Conservation (phyloP, 2,113 vertebrate genomes). For the Paradoxurus hermaphroditus region DNA sequence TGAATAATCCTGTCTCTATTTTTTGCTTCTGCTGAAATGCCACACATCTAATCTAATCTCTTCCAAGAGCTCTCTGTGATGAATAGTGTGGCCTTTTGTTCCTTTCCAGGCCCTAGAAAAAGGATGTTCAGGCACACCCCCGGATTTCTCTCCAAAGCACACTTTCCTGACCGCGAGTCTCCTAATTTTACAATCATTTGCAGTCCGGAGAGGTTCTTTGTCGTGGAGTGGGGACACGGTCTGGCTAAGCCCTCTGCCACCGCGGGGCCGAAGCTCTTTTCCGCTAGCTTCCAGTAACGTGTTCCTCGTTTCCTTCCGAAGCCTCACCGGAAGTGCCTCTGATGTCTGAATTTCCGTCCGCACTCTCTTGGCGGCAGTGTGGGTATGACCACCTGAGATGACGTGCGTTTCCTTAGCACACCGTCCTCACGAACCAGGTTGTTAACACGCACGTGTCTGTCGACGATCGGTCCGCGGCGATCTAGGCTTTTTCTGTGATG, state of each 20-base stretch:
- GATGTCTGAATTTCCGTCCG: neutral
- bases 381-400: neutral
- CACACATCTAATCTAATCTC: neutral
- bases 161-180: fast-evolving
- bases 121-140: too few relatives aligned
- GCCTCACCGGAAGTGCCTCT: neutral
- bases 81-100: neutral
- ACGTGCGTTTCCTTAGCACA: neutral
- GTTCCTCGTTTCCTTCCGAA: neutral
- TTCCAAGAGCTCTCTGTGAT: neutral
- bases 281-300: fast-evolving
- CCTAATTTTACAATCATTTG: too few relatives aligned
- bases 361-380: neutral
- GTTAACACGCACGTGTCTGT: neutral
- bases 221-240: fast-evolving
- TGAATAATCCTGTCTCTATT: neutral
- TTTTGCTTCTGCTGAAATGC: neutral
- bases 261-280: neutral
- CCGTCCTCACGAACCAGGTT: neutral
- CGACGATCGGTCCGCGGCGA: neutral
- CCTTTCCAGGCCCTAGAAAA: neutral
- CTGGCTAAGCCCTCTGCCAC: neutral
- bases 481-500: neutral
- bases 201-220: neutral
- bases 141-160: neutral